Conservation (phyloP, 1,140 invertebrate genomes). For the Parasteatoda tepidariorum region DNA sequence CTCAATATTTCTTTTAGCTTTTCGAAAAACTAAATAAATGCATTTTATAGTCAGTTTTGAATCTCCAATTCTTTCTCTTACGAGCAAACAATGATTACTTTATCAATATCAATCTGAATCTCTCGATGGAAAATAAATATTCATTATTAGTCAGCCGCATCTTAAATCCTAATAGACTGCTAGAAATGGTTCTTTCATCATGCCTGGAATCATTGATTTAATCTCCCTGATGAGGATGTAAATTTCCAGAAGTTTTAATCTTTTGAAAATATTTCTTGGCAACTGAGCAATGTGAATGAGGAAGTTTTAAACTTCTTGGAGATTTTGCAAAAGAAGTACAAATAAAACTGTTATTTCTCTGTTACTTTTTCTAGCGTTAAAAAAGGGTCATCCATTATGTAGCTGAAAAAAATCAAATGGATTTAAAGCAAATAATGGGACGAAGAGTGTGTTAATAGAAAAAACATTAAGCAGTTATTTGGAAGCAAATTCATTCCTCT, state of each 20-base stretch:
- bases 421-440: conserved; percentile 32
- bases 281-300: neutral
- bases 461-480: conserved; percentile 57
- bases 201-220: neutral
- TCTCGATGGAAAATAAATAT: too few relatives aligned
- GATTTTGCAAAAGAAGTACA: neutral
- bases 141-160: too few relatives aligned
- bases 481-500: conserved; percentile 51
- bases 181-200: neutral
- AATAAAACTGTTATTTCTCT: neutral
- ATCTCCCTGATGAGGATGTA: neutral
- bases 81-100: too few relatives aligned
- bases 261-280: too few relatives aligned
- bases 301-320: neutral
- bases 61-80: too few relatives aligned
- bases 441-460: conserved; percentile 46
- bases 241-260: neutral
- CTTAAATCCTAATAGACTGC: too few relatives aligned
- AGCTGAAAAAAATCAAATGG: conserved; percentile 5
- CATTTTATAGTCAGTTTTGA: too few relatives aligned
- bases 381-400: conserved; percentile 46
- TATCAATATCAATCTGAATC: too few relatives aligned
- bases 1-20: too few relatives aligned
- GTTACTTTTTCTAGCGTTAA: conserved; percentile 1
- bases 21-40: too few relatives aligned